Evolutionary conservation across 2,888 invertebrate genomes (phyloP), one percentile per base, ranked within the genome.

Genomic region (Macrosiphum euphorbiae): DNA sequence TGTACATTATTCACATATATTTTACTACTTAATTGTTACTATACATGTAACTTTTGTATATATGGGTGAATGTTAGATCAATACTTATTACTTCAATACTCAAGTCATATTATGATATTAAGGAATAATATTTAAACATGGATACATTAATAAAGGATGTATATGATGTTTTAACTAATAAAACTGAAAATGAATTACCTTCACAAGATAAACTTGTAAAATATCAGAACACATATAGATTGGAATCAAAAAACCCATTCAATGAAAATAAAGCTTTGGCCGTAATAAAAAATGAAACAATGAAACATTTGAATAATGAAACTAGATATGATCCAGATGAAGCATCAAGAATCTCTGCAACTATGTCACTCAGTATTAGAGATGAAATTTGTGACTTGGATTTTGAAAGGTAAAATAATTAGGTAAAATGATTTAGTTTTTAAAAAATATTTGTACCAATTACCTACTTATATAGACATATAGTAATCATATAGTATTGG

Each of bases 231-330:
- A 97, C 97, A 0, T 97, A 97, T 95, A 97, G 97, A 95, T 95
- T 97, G 85, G 96, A 97, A 94, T 96, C 97, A 0, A 96, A 96
- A 94, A 97, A 97, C 95, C 96, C 96, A 4, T 97, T 97, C 95
- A 97, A 97, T 86, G 90, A 90, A 94, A 94, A 89, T 47, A 86
- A 90, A 61, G 93, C 90, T 52, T 35, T 90, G 47, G 41, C 41
- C 1, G 8, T 90, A 3, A 61, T 94, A 61, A 89, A 94, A 94
- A 90, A 61, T 50, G 93, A 94, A 94, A 86, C 24, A 20, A 41
- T 50, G 24, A 94, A 94, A 90, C 35, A 94, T 67, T 61, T 94
- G 20, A 94, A 89, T 8, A 86, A 90, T 50, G 93, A 94, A 94
- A 94, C 93, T 47, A 94, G 5, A 50, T 94, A 90, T 52, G 61